Conservation (phyloP, 2,888 invertebrate species). For the Geotrupes spiniger region DNA sequence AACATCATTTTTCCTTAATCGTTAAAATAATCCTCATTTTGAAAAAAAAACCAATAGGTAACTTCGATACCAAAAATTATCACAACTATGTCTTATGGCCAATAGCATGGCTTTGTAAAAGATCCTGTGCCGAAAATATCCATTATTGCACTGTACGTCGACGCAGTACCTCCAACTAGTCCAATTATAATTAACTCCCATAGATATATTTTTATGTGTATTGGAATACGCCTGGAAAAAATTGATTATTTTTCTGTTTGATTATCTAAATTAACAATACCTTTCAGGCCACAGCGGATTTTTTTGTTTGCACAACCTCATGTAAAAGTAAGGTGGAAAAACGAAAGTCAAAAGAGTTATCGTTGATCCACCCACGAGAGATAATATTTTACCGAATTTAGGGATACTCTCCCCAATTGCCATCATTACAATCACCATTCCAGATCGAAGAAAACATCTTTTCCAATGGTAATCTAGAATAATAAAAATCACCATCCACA, state of each 20-base stretch:
- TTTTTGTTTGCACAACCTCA: constrained; percentile 56
- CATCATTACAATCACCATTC: constrained; percentile 58
- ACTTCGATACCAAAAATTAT: neutral
- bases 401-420: constrained; percentile 68
- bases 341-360: constrained; percentile 66
- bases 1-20: no score
- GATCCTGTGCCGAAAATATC: constrained; percentile 53
- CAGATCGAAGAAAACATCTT: constrained; percentile 57
- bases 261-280: constrained; percentile 35
- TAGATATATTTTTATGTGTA: constrained; percentile 59
- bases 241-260: neutral
- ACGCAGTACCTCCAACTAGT: constrained; percentile 57
- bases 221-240: constrained; percentile 55
- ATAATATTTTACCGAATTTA: constrained; percentile 65
- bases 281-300: constrained; percentile 49
- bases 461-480: constrained; percentile 60
- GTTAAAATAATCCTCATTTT: no score
- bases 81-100: constrained; percentile 22
- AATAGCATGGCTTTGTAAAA: constrained; percentile 46
- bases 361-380: constrained; percentile 69
- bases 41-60: no score
- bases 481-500: no score
- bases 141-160: constrained; percentile 60
- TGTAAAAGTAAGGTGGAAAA: constrained; percentile 65
- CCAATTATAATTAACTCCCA: constrained; percentile 62